These are phyloP conservation scores for Triplophysa tibetana DNA, from an alignment of 2,113 vertebrate species.

Conservation along the genomic window DNA sequence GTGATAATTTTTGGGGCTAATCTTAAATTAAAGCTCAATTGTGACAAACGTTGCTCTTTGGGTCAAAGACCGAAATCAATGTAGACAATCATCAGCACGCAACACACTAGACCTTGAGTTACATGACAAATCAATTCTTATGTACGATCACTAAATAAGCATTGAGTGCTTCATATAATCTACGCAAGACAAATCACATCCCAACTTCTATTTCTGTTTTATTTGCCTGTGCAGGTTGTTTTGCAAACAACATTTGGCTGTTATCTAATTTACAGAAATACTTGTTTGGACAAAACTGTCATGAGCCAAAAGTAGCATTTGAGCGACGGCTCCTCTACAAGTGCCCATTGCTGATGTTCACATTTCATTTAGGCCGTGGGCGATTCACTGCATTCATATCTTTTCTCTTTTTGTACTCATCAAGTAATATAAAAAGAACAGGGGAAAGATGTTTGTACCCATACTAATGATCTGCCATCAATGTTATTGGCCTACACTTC, in stretches of 20 bases:
- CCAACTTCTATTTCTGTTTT: slow-evolving; percentile 12
- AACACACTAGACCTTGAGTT: background rate
- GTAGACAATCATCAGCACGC: background rate
- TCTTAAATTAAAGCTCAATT: background rate
- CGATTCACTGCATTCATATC: slow-evolving; percentile 13
- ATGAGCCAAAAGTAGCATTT: background rate
- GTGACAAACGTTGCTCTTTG: background rate
- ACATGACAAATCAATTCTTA: background rate
- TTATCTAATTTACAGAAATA: slow-evolving; percentile 18
- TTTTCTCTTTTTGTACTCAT: slow-evolving; percentile 27
- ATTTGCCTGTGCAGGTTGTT: slow-evolving; percentile 18
- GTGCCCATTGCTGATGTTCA: slow-evolving; percentile 3
- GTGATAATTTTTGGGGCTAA: background rate
- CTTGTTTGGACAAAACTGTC: background rate
- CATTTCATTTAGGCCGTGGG: slow-evolving; percentile 4
- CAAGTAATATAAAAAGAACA: slow-evolving; percentile 33
- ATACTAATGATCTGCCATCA: slow-evolving; percentile 56
- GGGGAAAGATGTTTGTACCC: slow-evolving; percentile 42
- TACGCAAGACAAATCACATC: background rate
- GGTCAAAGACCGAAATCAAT: slow-evolving; percentile 15
- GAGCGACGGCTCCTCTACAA: background rate
- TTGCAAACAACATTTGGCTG: slow-evolving; percentile 6
- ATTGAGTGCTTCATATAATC: background rate
- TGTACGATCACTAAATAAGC: background rate
- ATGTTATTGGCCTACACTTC: slow-evolving; percentile 39